Evolutionary conservation across 2,797 vertebrate species (phyloP), one percentile per base, ranked within the genome.

Genomic region (Anguilla marmorata): DNA sequence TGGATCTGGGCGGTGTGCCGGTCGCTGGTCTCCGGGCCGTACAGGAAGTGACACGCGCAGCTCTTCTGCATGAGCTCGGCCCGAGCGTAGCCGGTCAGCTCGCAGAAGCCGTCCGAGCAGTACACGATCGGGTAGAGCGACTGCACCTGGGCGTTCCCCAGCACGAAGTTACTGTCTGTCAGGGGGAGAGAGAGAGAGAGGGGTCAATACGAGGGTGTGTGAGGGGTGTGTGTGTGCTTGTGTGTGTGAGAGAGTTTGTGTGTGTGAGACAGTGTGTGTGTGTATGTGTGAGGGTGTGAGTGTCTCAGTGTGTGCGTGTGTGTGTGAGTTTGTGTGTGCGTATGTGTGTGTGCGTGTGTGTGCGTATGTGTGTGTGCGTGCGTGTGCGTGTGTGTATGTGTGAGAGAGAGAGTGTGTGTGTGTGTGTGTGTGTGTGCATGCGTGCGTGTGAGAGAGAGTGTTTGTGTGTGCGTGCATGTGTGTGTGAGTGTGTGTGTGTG

Each of bases 61-160:
- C 95, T 96, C 92, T 96, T 96, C 92, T 96, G 96, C 96, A 96
- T 96, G 91, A 96, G 94, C 91, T 96, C 96, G 0, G 95, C 96
- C 0, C 96, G 94, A 80, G 96, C 95, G 11, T 94, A 96, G 58
- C 96, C 95, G 0, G 96, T 96, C 93, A 96, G 93, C 91, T 96
- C 95, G 52, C 95, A 96, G 95, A 96, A 96, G 0, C 96, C 96
- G 33, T 96, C 96, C 0, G 96, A 96, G 92, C 96, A 96, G 93
- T 96, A 96, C 41, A 96, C 96, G 12, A 96, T 96, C 86, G 96
- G 96, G 91, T 96, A 96, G 85, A 96, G 94, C 0, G 95, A 95
- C 93, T 94, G 94, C 45, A 96, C 96, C 93, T 96, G 96, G 63
- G 96, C 96, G 21, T 96, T 96, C 0, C 96, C 96, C 93, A 96